These are phyloP conservation scores for Buathra laborator DNA, from an alignment of 2,888 invertebrate genomes.

Conservation along the genomic window DNA sequence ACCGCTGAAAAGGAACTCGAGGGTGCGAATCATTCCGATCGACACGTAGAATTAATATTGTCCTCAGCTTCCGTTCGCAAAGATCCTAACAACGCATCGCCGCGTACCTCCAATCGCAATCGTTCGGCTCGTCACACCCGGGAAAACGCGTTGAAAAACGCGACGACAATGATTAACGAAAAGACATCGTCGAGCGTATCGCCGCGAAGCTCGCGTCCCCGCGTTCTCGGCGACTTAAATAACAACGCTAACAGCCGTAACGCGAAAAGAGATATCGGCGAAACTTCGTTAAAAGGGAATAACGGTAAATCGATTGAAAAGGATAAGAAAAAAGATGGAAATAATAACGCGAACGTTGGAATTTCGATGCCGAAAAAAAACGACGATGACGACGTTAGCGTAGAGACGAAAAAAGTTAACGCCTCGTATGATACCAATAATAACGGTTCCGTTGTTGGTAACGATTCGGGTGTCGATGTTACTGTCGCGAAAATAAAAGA, in stretches of 20 bases:
- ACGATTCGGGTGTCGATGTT: slow-evolving; percentile 49
- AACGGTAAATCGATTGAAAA: slow-evolving; percentile 56
- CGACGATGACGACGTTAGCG: slow-evolving; percentile 23
- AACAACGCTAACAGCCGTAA: slow-evolving; percentile 44
- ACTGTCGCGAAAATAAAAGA: slow-evolving; percentile 35
- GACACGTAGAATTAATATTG: slow-evolving; percentile 74
- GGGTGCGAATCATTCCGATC: slow-evolving; percentile 83
- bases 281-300: slow-evolving; percentile 73
- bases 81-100: slow-evolving; percentile 4
- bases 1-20: slow-evolving; percentile 94
- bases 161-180: neutral
- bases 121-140: slow-evolving; percentile 54
- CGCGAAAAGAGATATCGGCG: slow-evolving; percentile 59
- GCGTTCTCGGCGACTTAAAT: slow-evolving; percentile 61
- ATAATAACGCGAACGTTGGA: slow-evolving; percentile 54
- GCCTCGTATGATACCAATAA: slow-evolving; percentile 68
- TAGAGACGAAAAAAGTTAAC: slow-evolving; percentile 30
- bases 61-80: slow-evolving; percentile 47
- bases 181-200: slow-evolving; percentile 23
- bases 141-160: slow-evolving; percentile 49
- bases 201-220: slow-evolving; percentile 19
- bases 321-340: slow-evolving; percentile 50
- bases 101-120: slow-evolving; percentile 31
- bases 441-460: slow-evolving; percentile 64
- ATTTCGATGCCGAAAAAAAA: slow-evolving; percentile 38